A percentile compares a stretch with the other conserved stretches of the same genome.
phyloP scores from a whole-genome alignment of 2,113 vertebrate species.

The Argyrosomus japonicus region DNA sequence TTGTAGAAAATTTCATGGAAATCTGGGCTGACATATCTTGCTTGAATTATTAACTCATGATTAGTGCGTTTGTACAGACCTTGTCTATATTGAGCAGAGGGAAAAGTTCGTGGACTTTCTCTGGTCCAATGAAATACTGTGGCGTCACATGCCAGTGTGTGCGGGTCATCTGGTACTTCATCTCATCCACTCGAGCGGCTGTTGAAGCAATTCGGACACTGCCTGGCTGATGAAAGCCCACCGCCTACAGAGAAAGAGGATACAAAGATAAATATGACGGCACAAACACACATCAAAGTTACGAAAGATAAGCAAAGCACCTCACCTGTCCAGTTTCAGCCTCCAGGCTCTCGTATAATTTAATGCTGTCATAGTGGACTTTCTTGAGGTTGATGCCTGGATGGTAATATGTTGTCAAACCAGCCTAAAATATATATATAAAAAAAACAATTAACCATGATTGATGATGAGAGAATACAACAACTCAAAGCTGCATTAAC shows the following conservation, averaged over 20 bases:
- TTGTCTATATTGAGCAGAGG: conserved; percentile 93
- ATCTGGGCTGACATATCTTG: no score
- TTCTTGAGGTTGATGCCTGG: conserved; percentile 99
- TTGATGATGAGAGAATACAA: not conserved
- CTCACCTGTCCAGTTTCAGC: conserved; percentile 96
- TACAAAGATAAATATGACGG: not conserved
- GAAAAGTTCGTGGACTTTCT: conserved; percentile 91
- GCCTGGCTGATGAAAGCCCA: conserved; percentile 96
- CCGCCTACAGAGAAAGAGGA: conserved; percentile 80
- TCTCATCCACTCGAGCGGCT: conserved; percentile 91
- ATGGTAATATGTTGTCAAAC: conserved; percentile 97
- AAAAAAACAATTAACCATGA: not conserved
- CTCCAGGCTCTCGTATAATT: conserved; percentile 94
- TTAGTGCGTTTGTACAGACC: conserved; percentile 77
- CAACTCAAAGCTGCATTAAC: not conserved
- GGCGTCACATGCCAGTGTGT: conserved; percentile 90
- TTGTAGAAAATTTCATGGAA: no score
- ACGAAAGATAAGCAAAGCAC: not conserved
- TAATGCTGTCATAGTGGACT: conserved; percentile 95
- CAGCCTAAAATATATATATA: conserved; percentile 86
- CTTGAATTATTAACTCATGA: no score
- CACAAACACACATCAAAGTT: not conserved
- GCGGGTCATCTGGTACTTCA: conserved; percentile 96
- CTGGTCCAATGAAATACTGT: conserved; percentile 91
- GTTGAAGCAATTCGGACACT: conserved; percentile 95